These are phyloP conservation scores for Trichopria drosophilae DNA, from an alignment of 2,888 invertebrate species.

Conservation along the genomic window DNA sequence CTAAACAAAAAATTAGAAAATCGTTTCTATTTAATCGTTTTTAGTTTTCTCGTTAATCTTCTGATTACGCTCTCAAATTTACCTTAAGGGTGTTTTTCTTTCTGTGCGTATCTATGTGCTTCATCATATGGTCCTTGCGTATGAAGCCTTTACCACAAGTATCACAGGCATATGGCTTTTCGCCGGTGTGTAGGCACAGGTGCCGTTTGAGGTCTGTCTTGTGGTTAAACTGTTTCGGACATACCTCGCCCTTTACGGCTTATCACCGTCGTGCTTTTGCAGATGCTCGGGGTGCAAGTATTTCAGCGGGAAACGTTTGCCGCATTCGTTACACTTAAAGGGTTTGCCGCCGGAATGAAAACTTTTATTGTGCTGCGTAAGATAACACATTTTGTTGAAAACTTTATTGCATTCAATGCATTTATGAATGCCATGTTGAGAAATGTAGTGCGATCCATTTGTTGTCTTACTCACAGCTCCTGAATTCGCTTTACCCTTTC, in stretches of 20 bases:
- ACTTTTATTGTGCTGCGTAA: conserved; percentile 88
- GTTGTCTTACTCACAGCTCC: conserved; percentile 45
- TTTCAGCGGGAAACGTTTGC: conserved; percentile 79
- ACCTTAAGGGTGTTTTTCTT: conserved; percentile 61
- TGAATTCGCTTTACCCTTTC: conserved; percentile 41
- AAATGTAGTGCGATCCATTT: conserved; percentile 45
- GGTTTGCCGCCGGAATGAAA: conserved; percentile 86
- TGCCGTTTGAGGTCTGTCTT: conserved; percentile 87
- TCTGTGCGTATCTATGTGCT: conserved; percentile 80
- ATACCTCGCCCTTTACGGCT: conserved; percentile 84
- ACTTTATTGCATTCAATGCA: conserved; percentile 82
- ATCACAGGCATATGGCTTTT: conserved; percentile 80
- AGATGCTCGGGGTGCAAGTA: conserved; percentile 74
- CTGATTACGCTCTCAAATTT: conserved; percentile 48
- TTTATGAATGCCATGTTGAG: conserved; percentile 61
- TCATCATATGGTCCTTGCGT: conserved; percentile 88
- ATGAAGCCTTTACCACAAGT: conserved; percentile 86
- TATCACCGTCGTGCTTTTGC: conserved; percentile 78
- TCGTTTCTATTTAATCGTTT: no score
- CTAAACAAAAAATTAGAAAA: no score
- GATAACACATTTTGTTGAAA: conserved; percentile 84
- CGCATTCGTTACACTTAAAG: conserved; percentile 82
- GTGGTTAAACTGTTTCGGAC: conserved; percentile 88
- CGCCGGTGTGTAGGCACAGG: conserved; percentile 83
- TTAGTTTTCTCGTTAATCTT: conserved; percentile 51